These are phyloP conservation scores for Empis livida DNA, from an alignment of 2,888 invertebrate species.

Conservation along the genomic window DNA sequence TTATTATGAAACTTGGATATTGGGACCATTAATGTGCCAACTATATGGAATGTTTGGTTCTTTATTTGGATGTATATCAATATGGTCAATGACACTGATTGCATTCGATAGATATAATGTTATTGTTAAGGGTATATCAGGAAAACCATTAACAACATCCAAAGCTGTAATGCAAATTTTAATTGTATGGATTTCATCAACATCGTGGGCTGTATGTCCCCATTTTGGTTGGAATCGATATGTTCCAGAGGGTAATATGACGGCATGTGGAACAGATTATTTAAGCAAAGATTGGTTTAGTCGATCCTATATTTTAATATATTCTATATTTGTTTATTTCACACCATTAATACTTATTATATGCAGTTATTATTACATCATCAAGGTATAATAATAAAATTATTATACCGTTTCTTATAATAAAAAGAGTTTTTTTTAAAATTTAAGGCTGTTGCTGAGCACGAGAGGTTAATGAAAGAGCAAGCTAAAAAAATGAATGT, in stretches of 20 bases:
- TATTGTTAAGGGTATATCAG: constrained; percentile 49
- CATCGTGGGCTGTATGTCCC: constrained; percentile 43
- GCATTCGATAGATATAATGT: constrained; percentile 53
- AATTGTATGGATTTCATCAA: constrained; percentile 42
- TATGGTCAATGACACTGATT: constrained; percentile 52
- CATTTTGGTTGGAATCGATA: constrained; percentile 51
- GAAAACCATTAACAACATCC: constrained; percentile 42
- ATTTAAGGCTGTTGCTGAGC: constrained; percentile 41
- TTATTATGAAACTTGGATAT: constrained; percentile 49
- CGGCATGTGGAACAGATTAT: constrained; percentile 44
- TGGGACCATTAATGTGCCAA: constrained; percentile 48
- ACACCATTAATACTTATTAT: constrained; percentile 41
- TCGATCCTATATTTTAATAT: constrained; percentile 39
- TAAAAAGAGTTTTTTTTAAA: background rate
- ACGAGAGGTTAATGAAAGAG: constrained; percentile 41
- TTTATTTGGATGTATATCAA: constrained; percentile 50
- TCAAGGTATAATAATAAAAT: constrained; percentile 27
- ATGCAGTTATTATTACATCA: constrained; percentile 46
- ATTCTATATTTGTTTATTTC: constrained; percentile 37
- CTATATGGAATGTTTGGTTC: constrained; percentile 50
- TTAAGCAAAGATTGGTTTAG: constrained; percentile 36
- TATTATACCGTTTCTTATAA: background rate
- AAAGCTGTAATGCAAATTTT: constrained; percentile 40
- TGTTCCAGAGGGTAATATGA: constrained; percentile 50
- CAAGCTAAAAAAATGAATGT: constrained; percentile 49